Percentiles rank a stretch among this genome's conserved stretches.
phyloP scores from a whole-genome alignment of 2,797 vertebrate genomes.

The Acrossocheilus fasciatus region DNA sequence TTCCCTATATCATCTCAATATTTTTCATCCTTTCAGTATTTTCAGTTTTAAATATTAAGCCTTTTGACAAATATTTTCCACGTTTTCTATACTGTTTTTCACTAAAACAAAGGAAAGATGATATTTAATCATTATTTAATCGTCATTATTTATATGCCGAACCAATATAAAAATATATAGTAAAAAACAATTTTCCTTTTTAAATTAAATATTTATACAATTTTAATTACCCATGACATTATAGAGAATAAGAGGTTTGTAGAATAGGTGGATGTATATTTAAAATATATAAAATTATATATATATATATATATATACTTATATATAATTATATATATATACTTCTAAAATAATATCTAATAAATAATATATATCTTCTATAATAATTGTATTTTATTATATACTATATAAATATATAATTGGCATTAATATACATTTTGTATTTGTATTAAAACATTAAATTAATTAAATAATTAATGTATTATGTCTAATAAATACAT shows the following conservation, averaged over 20 bases:
- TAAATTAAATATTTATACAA: neutral
- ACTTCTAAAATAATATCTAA: too few relatives aligned
- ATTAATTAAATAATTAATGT: too few relatives aligned
- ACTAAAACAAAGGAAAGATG: neutral
- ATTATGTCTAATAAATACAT: neutral
- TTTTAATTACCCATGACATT: too few relatives aligned
- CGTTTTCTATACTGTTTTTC: neutral
- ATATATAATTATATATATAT: neutral
- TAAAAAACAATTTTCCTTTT: neutral
- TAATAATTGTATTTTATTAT: neutral
- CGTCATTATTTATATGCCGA: neutral
- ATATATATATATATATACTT: neutral
- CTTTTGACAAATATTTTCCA: too few relatives aligned
- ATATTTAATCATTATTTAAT: neutral
- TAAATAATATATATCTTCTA: too few relatives aligned
- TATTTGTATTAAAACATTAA: neutral
- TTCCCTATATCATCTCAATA: neutral
- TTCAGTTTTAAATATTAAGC: too few relatives aligned
- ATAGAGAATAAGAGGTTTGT: neutral
- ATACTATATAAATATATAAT: neutral
- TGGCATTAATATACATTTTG: neutral
- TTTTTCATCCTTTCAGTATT: neutral
- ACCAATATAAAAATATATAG: neutral
- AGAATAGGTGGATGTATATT: neutral
- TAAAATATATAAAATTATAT: neutral